phyloP scores from a whole-genome alignment of 2,113 vertebrate genomes.

The Gallinago jamesoni region DNA sequence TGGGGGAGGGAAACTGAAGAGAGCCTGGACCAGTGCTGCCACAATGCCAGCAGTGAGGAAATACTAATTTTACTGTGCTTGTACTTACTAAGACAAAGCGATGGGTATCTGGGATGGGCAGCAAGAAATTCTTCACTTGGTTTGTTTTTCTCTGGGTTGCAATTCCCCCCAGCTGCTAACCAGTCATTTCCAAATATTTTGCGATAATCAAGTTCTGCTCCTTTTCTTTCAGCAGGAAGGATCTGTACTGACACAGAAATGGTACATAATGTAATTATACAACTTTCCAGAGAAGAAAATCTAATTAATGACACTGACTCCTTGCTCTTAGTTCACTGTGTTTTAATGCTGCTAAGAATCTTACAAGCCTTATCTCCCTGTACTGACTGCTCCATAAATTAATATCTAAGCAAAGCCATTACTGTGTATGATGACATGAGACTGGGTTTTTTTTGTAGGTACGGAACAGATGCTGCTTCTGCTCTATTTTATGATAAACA shows the following conservation, averaged over 20 bases:
- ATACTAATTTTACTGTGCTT: neutral
- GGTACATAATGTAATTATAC: neutral
- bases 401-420: neutral
- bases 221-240: conserved; percentile 78
- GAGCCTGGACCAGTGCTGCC: neutral
- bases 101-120: conserved; percentile 85
- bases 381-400: neutral
- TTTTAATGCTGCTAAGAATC: neutral
- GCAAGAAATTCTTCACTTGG: conserved; percentile 76
- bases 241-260: conserved; percentile 73
- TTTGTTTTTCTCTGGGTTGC: conserved; percentile 71
- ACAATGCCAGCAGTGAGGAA: neutral
- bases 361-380: neutral
- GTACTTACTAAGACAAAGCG: conserved; percentile 85
- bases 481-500: neutral
- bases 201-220: conserved; percentile 93
- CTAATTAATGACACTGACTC: neutral
- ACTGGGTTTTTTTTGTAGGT: neutral
- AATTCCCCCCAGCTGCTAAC: conserved; percentile 84
- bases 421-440: neutral
- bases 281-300: neutral
- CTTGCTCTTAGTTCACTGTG: neutral
- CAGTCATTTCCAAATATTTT: conserved; percentile 90
- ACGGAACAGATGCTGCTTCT: neutral
- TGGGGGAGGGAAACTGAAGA: neutral